Evolutionary conservation across 1,140 invertebrate genomes (phyloP), one percentile per base, ranked within the genome.

Genomic region (Drosophila sechellia): DNA sequence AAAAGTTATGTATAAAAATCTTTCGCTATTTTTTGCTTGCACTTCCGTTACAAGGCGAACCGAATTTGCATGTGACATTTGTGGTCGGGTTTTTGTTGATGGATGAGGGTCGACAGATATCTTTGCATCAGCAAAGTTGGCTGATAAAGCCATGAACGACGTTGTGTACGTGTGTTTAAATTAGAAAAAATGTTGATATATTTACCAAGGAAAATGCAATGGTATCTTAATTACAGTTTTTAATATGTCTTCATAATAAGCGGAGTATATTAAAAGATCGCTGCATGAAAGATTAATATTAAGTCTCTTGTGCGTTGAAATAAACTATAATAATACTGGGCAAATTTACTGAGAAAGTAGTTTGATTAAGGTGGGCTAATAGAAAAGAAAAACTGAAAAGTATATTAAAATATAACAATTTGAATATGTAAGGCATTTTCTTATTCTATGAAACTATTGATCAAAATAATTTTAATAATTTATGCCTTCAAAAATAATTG

Each of bases 11-110:
- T 77, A 76, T 60, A 77, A 81, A 77, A 81, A 77, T 81, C 77
- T 81, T 81, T 73, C 70, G 77, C 71, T 80, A 76, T 66, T 80
- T 81, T 80, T 77, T 79, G 66, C 66, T 73, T 81, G 79, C 78
- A 81, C 77, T 81, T 81, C 78, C 74, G 79, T 77, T 77, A 81
- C 78, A 81, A 68, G 78, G 68, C 53, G 77, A 81, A 74, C 73
- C 57, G 72, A 64, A 81, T 81, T 81, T 81, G 58, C 68, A 79
- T 81, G 79, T 81, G 77, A 79, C 77, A 81, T 81, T 81, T 81
- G 78, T 52, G 74, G 78, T 59, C 56, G 43, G 46, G 66, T 46
- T 63, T 55, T 34, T 39, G 52, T 11, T 39, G 50, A 63, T 48
- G 45, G 20, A 56, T 53, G 25, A 37, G 64, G 48, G 37, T 65